Evolutionary conservation across 1,140 invertebrate genomes (phyloP).

Genomic region (Medauroidea extradentata): DNA sequence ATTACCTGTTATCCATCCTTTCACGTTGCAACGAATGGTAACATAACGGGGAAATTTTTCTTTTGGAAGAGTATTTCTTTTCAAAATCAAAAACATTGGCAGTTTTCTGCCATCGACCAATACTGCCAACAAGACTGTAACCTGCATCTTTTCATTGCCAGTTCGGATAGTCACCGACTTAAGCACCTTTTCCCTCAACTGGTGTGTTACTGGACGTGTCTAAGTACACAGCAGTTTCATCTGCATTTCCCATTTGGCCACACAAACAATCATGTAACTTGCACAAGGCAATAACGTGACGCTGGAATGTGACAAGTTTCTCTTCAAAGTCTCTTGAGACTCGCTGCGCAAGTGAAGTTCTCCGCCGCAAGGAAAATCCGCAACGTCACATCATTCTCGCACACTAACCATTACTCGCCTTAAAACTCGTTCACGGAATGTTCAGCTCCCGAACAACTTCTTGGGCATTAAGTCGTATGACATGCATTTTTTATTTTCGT

Average conservation of each 20-base stretch:
- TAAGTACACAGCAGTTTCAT: slow-evolving; percentile 16
- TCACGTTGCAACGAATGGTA: slow-evolving; percentile 8
- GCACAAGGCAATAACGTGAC: slow-evolving; percentile 1
- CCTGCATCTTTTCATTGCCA: neutral
- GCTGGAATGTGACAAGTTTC: slow-evolving; percentile 8
- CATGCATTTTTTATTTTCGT: too few species aligned
- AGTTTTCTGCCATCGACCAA: slow-evolving; percentile 14
- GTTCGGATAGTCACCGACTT: neutral
- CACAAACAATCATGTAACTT: slow-evolving; percentile 4
- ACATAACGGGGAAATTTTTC: slow-evolving; percentile 5
- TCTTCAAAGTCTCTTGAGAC: slow-evolving; percentile 2
- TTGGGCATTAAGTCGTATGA: neutral
- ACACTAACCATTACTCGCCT: slow-evolving; percentile 7
- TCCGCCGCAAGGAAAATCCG: slow-evolving; percentile 1
- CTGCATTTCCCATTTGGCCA: slow-evolving; percentile 14
- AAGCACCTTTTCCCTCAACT: slow-evolving; percentile 5
- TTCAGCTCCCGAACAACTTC: neutral
- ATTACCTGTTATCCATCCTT: slow-evolving; percentile 14
- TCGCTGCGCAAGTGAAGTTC: slow-evolving; percentile 7
- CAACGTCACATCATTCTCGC: neutral
- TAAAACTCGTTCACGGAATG: neutral
- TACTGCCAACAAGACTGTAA: slow-evolving; percentile 7
- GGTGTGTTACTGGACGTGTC: slow-evolving; percentile 14
- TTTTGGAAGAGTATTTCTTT: slow-evolving; percentile 15
- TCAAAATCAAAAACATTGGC: slow-evolving; percentile 11